Conservation (phyloP, 2,888 invertebrate species). For the Diarsia mendica region DNA sequence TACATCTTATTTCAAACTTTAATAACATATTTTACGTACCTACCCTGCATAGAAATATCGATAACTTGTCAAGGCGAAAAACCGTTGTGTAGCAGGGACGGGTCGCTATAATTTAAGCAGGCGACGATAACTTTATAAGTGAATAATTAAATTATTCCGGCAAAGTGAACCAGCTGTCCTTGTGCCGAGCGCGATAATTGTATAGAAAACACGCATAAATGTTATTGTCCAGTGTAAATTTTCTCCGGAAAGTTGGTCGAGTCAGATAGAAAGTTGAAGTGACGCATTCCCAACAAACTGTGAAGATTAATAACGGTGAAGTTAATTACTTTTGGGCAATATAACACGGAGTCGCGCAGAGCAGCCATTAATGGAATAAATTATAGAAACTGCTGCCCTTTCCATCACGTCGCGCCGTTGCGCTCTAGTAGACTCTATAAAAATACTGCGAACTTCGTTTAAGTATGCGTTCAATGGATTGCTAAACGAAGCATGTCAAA, state of each 20-base stretch:
- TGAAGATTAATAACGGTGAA: constrained; percentile 76
- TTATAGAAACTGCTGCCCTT: constrained; percentile 59
- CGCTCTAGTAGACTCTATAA: constrained; percentile 9
- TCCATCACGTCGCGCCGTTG: constrained; percentile 17
- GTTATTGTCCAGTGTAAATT: constrained; percentile 45
- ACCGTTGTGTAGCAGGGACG: not conserved
- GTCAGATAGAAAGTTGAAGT: constrained; percentile 66
- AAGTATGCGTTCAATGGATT: not conserved
- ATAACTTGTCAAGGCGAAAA: not conserved
- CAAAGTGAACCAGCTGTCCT: constrained; percentile 1
- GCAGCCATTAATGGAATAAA: constrained; percentile 75
- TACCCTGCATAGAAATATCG: not conserved
- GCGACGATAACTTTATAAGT: constrained; percentile 18
- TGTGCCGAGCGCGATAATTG: not conserved
- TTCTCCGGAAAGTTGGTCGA: constrained; percentile 56
- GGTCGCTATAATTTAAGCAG: not conserved
- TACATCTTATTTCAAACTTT: not conserved
- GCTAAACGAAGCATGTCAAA: constrained; percentile 5
- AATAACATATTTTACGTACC: not conserved
- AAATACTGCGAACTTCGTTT: constrained; percentile 1
- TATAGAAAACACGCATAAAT: constrained; percentile 19
- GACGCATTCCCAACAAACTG: constrained; percentile 68
- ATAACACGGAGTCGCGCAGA: constrained; percentile 63
- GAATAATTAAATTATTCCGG: constrained; percentile 22
- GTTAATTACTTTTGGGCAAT: constrained; percentile 77